Base-by-base conservation (phyloP, 2,113 vertebrate genomes). In the Prietella phreatophila region DNA sequence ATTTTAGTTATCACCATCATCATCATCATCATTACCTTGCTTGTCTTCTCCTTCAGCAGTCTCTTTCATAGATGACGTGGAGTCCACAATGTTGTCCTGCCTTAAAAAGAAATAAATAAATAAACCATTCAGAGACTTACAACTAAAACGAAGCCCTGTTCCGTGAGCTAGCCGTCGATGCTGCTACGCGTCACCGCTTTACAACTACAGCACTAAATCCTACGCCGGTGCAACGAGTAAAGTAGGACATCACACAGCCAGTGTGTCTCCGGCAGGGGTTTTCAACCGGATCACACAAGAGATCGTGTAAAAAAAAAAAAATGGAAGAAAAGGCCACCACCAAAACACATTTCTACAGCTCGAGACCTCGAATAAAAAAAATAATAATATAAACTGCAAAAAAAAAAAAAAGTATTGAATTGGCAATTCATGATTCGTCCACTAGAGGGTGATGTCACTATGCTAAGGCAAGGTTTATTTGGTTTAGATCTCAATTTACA, bases 61-160 rank as follows among this genome's bases (percentile, higher is more conserved):
- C 58, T 89, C 90, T 60, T 81, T 91, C 80, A 89, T 39, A n/a
- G 80, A 88, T 10, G 90, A 91, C 0, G 90, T 91, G 20, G 90
- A 91, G 50, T 91, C 90, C 80, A 91, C 90, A 4, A 30, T 91
- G 83, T 89, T 91, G 84, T 91, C 90, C 36, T 91, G 90, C 53
- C 90, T 91, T 58, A 5, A 56, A 15, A 88, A 25, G 3, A 80
- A 79, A 33, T 0, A 33, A 1, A 33, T 42, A 30, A 76, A 42
- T 4, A 42, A 33, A 5, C 14, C 36, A 0, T 1, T 2, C 5
- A 79, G 3, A 79, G 4, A 27, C 2, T 42, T 0, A 50, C 9
- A 5, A 25, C 14, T 71, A 71, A 71, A 65, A 71, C 1, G 2
- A 36, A 71, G 15, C 15, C 15, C 2, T 27, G 30, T 69, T 33